Evolutionary conservation across 2,888 invertebrate genomes (phyloP).

Genomic region (Hyppa rectilinea): DNA sequence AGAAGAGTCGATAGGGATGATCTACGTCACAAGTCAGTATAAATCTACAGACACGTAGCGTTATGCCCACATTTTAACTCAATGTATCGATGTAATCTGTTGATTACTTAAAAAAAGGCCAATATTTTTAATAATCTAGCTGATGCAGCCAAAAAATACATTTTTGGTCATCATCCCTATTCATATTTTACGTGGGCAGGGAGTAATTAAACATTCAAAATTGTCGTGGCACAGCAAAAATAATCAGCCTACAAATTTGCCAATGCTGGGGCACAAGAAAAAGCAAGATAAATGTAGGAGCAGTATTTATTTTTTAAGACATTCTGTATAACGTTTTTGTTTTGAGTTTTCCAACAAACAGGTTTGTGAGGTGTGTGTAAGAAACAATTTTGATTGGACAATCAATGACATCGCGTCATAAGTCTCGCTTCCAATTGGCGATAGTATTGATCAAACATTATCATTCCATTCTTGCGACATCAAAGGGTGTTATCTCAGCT

Average conservation of each 20-base stretch:
- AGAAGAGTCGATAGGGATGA: too few relatives aligned
- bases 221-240: background rate
- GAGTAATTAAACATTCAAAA: background rate
- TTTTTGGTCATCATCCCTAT: too few relatives aligned
- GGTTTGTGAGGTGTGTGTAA: background rate
- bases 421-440: background rate
- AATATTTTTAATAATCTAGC: too few relatives aligned
- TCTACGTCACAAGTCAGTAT: too few relatives aligned
- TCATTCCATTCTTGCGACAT: slow-evolving; percentile 7
- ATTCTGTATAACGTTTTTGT: background rate
- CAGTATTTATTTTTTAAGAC: background rate
- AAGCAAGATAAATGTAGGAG: background rate
- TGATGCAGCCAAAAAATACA: too few relatives aligned
- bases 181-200: too few relatives aligned
- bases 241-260: too few relatives aligned
- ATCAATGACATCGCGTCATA: background rate
- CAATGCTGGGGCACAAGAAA: background rate
- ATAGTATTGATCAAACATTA: background rate
- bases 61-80: too few relatives aligned
- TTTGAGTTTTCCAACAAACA: background rate
- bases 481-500: slow-evolving; percentile 28
- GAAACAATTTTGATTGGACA: background rate
- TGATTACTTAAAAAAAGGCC: too few relatives aligned
- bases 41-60: too few relatives aligned
- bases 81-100: too few relatives aligned